Percentiles rank a stretch among this genome's conserved stretches.
phyloP scores from a whole-genome alignment of 2,797 vertebrate species.

The Momotus momota region DNA sequence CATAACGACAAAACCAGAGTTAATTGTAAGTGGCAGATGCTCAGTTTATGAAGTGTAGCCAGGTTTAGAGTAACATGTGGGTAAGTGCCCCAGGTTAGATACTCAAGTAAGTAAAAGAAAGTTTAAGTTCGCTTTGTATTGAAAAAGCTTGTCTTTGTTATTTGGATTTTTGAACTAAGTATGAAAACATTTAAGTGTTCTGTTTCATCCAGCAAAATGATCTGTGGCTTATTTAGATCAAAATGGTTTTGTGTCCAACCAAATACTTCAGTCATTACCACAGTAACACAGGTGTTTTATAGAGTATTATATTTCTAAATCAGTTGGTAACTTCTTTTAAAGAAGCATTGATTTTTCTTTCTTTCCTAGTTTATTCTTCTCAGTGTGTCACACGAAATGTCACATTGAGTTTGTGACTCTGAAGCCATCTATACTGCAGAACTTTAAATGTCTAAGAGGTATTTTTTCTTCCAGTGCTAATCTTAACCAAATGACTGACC shows the following conservation, averaged over 20 bases:
- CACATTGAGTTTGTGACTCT: conserved; percentile 58
- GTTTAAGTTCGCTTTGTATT: background rate
- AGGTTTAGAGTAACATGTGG: background rate
- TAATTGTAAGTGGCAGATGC: conserved; percentile 41
- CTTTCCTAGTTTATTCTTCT: conserved; percentile 17
- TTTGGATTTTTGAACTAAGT: background rate
- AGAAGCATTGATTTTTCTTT: conserved; percentile 57
- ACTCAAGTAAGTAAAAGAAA: background rate
- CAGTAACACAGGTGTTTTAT: background rate
- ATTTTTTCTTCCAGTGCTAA: conserved; percentile 2
- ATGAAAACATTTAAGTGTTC: background rate
- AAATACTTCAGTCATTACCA: background rate
- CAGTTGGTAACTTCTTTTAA: conserved; percentile 58
- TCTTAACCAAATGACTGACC: background rate
- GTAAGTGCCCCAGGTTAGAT: background rate
- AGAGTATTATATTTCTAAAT: conserved; percentile 59
- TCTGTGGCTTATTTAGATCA: background rate
- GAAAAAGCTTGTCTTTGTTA: background rate
- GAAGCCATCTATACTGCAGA: background rate
- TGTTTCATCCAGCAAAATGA: background rate
- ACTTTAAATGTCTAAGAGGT: conserved; percentile 27
- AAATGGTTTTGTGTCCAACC: conserved; percentile 24
- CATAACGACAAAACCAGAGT: conserved; percentile 2
- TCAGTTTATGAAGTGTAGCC: conserved; percentile 16
- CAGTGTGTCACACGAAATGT: conserved; percentile 37